A percentile compares a stretch with the other conserved stretches of the same genome.
These are phyloP conservation scores for Neotragus moschatus DNA, from an alignment of 2,113 vertebrate genomes.

Conservation along the genomic window DNA sequence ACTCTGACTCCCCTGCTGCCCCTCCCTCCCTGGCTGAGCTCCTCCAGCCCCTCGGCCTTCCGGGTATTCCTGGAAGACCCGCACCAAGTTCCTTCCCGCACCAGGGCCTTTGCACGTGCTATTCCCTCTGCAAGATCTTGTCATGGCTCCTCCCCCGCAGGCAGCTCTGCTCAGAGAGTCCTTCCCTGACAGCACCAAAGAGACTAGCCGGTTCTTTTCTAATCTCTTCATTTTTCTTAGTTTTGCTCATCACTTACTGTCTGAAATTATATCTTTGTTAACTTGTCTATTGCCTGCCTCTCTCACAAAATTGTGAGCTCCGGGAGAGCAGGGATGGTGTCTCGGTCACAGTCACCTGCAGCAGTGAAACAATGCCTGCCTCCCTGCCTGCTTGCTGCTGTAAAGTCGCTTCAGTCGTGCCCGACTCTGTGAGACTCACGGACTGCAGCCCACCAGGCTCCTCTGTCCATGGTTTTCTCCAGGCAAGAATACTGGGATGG, in stretches of 20 bases:
- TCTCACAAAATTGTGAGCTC: not conserved
- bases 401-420: not conserved
- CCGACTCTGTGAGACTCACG: not conserved
- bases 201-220: not conserved
- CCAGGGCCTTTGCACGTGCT: not conserved
- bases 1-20: not conserved
- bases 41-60: not conserved
- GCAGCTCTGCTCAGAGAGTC: not conserved
- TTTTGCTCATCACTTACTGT: not conserved
- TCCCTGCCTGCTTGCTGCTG: too few relatives aligned
- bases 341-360: too few relatives aligned
- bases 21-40: not conserved
- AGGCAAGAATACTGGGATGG: not conserved
- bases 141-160: rapidly evolving
- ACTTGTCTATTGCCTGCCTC: not conserved
- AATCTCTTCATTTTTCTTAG: not conserved
- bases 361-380: too few relatives aligned
- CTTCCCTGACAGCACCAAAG: not conserved
- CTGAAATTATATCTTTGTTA: not conserved
- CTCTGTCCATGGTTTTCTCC: not conserved
- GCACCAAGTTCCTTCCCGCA: not conserved
- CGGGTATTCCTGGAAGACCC: not conserved
- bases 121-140: not conserved
- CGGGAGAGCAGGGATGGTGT: not conserved
- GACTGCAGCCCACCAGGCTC: not conserved